phyloP scores from a whole-genome alignment of 30 jellyfish, hydroid and myxozoan species.

The Aurelia sp. region DNA sequence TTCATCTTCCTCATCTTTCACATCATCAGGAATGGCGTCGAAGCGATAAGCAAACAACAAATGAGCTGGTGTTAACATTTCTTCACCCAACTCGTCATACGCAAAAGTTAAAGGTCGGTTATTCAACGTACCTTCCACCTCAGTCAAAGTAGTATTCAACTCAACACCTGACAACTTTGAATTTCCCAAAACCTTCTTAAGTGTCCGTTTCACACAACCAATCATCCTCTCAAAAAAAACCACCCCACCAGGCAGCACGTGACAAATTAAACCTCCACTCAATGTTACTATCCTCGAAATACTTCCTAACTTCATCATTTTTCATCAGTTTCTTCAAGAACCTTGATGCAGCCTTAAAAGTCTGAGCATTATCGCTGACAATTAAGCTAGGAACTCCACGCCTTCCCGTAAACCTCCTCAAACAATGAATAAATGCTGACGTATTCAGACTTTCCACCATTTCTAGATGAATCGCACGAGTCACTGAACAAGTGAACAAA shows the following conservation, averaged over 20 bases:
- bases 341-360: background rate
- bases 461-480: no score
- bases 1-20: no score
- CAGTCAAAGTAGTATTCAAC: no score
- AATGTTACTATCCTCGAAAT: conserved; percentile 1
- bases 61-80: no score
- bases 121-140: no score
- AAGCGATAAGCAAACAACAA: no score
- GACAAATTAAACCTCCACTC: conserved; percentile 25
- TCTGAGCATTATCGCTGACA: conserved; percentile 16
- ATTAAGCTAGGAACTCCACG: conserved; percentile 5
- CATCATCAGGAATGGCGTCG: no score
- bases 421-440: conserved; percentile 22
- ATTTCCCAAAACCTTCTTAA: conserved; percentile 41
- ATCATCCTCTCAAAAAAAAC: conserved; percentile 53
- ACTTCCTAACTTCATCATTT: conserved; percentile 37
- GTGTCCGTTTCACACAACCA: conserved; percentile 34
- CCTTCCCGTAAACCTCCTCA: conserved; percentile 9
- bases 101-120: no score
- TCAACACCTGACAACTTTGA: no score
- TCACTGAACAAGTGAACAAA: no score
- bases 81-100: no score
- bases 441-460: background rate
- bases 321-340: conserved; percentile 13
- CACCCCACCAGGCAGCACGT: conserved; percentile 72